These are phyloP conservation scores for Rhinichthys klamathensis DNA, from an alignment of 2,113 vertebrate species.

Conservation along the genomic window DNA sequence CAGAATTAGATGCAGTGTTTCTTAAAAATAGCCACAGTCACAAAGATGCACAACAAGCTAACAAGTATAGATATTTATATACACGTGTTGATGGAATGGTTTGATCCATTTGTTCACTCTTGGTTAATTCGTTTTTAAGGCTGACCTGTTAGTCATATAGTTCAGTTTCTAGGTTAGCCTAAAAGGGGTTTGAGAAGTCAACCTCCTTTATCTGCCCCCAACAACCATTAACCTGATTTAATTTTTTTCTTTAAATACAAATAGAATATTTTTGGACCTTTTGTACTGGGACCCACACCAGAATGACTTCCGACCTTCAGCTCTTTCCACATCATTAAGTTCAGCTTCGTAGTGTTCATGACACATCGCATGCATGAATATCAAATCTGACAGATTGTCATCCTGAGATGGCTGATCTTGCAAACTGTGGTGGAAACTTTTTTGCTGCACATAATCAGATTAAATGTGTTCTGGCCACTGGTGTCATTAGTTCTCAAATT, in stretches of 20 bases:
- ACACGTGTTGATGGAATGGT: not conserved
- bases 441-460: not conserved
- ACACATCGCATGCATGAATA: not conserved
- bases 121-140: not conserved
- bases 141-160: not conserved
- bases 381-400: not conserved
- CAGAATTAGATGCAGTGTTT: conserved; percentile 4
- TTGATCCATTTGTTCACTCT: not conserved
- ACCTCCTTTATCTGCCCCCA: not conserved
- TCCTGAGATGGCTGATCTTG: not conserved
- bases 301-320: not conserved
- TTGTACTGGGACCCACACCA: not conserved
- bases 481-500: conserved; percentile 2
- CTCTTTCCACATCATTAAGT: not conserved
- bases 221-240: not conserved
- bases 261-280: not conserved
- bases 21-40: not conserved
- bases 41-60: conserved; percentile 1
- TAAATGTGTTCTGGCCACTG: not conserved
- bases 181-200: not conserved
- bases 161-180: not conserved
- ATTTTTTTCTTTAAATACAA: not conserved
- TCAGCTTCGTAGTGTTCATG: not conserved
- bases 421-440: not conserved
- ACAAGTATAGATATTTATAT: not conserved